Percentiles rank a stretch among this genome's conserved stretches.
Conservation (phyloP, 2,797 vertebrate genomes). For the Eospalax fontanierii region DNA sequence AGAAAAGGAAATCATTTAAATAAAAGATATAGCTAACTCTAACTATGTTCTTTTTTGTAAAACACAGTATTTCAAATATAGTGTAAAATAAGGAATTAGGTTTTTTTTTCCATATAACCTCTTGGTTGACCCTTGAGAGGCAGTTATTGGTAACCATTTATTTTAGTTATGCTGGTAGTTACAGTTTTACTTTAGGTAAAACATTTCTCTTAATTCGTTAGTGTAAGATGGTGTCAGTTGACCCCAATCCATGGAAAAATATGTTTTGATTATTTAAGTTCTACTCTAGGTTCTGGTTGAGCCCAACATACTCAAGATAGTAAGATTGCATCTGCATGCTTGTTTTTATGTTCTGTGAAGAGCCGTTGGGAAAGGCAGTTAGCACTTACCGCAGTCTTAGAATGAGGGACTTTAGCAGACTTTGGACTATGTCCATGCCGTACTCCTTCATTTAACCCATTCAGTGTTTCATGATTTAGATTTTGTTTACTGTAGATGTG, state of each 20-base stretch:
- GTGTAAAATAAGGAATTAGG: constrained; percentile 11
- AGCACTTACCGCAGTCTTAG: background rate
- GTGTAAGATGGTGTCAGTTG: constrained; percentile 20
- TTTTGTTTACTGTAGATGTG: background rate
- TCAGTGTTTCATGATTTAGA: background rate
- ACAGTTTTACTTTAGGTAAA: constrained; percentile 59
- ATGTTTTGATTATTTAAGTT: constrained; percentile 24
- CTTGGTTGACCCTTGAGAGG: constrained; percentile 15
- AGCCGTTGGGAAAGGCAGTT: background rate
- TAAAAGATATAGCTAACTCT: no score
- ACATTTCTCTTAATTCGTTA: constrained; percentile 60
- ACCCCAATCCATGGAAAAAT: constrained; percentile 24
- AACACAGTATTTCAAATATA: background rate
- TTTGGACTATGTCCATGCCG: background rate
- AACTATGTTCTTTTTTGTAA: constrained; percentile 1
- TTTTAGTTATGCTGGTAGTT: constrained; percentile 49
- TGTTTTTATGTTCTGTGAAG: constrained; percentile 1
- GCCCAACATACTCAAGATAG: constrained; percentile 15
- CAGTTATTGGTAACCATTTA: constrained; percentile 42
- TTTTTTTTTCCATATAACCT: background rate
- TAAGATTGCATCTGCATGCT: background rate
- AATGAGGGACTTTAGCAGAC: background rate
- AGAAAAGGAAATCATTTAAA: background rate
- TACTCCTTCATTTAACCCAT: background rate
- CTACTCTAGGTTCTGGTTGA: background rate